A percentile compares a stretch with the other conserved stretches of the same genome.
Conservation (phyloP, 1,140 invertebrate species). For the Bombus pyrosoma region DNA sequence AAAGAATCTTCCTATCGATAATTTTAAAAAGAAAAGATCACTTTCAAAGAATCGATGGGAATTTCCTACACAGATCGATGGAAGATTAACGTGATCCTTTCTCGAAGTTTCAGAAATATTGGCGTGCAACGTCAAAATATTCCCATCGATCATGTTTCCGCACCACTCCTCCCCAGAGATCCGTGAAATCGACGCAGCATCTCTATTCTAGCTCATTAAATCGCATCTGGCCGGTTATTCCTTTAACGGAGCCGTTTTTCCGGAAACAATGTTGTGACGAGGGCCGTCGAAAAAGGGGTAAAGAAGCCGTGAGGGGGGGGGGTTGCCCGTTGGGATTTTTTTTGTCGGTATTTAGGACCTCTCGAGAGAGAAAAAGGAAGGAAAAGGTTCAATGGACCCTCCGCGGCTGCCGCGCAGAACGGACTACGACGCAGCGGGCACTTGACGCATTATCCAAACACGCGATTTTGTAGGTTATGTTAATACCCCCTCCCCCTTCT, state of each 20-base stretch:
- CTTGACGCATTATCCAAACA: constrained; percentile 75
- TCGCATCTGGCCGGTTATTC: constrained; percentile 63
- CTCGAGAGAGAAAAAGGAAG: constrained; percentile 55
- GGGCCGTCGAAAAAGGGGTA: constrained; percentile 70
- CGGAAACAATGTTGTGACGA: constrained; percentile 81
- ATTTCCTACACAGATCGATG: not conserved
- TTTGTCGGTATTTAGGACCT: constrained; percentile 72
- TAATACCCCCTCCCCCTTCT: constrained; percentile 23
- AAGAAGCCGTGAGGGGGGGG: constrained; percentile 2
- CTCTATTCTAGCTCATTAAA: constrained; percentile 62
- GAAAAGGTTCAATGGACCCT: constrained; percentile 72
- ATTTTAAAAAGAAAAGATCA: too few species aligned
- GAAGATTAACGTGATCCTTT: not conserved
- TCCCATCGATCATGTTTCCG: constrained; percentile 7
- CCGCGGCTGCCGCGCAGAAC: constrained; percentile 51
- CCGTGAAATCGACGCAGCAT: not conserved
- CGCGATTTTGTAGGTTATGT: constrained; percentile 53
- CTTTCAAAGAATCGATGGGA: not conserved
- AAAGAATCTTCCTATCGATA: not conserved
- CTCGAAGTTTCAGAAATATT: constrained; percentile 1
- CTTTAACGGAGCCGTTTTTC: constrained; percentile 73
- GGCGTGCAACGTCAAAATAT: constrained; percentile 4
- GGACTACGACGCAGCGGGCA: constrained; percentile 62
- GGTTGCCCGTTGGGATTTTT: constrained; percentile 54
- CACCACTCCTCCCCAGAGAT: not conserved